Evolutionary conservation across 1,140 invertebrate genomes (phyloP).

Genomic region (Hypsibius dujardini): DNA sequence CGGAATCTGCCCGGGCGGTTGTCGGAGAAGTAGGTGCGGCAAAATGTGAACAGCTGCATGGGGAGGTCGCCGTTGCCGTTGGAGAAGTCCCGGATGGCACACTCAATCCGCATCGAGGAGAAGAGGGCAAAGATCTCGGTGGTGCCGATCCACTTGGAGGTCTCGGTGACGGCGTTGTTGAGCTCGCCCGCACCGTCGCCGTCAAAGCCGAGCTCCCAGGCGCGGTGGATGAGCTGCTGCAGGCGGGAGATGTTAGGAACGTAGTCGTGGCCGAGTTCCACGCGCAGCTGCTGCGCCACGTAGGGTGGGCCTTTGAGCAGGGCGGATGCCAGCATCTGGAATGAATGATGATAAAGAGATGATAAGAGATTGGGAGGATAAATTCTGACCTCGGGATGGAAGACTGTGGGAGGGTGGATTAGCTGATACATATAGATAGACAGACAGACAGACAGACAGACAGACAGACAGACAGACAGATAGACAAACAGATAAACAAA

Average conservation of each 20-base stretch:
- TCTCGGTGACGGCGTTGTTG: neutral
- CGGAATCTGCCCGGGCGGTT: neutral
- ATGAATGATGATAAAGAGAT: no score
- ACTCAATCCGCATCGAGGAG: constrained; percentile 2
- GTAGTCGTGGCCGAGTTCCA: neutral
- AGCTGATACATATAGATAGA: no score
- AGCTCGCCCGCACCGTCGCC: neutral
- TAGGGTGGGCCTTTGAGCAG: neutral
- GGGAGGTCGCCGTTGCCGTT: neutral
- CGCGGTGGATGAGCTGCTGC: neutral
- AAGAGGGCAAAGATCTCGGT: neutral
- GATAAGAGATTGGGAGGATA: no score
- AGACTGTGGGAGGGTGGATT: no score
- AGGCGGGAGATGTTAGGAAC: neutral
- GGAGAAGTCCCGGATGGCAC: neutral
- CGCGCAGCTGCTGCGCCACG: neutral
- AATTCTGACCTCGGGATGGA: no score
- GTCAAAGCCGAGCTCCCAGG: constrained; percentile 3
- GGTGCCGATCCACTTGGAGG: constrained; percentile 12
- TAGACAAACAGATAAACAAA: no score
- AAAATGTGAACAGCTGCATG: neutral
- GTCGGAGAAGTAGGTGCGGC: neutral
- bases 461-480: no score
- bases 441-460: no score
- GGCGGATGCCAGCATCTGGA: neutral